These are phyloP conservation scores for Mola mola DNA, from an alignment of 2,113 vertebrate genomes.

Conservation along the genomic window DNA sequence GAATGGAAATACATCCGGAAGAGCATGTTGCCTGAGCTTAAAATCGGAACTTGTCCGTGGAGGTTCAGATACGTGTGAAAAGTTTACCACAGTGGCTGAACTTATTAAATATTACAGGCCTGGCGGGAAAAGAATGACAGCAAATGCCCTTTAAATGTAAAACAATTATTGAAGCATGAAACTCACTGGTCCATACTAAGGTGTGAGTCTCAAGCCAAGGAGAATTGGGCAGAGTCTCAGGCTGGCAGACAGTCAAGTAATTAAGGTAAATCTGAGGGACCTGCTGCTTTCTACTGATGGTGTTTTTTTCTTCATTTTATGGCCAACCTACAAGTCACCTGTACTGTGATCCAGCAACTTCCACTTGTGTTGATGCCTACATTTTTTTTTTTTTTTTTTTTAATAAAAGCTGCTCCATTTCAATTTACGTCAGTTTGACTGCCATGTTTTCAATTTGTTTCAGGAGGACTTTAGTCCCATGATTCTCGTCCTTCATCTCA, in stretches of 20 bases:
- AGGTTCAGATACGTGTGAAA: neutral
- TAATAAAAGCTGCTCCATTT: neutral
- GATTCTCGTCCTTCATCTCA: too few relatives aligned
- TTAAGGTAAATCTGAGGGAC: constrained; percentile 15
- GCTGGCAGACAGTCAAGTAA: constrained; percentile 1
- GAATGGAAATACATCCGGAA: neutral
- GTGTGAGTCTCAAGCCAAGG: constrained; percentile 1
- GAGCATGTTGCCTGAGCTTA: neutral
- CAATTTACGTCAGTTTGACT: too few relatives aligned
- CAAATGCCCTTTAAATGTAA: constrained; percentile 30
- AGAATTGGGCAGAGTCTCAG: neutral
- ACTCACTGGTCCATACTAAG: constrained; percentile 12
- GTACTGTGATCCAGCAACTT: neutral
- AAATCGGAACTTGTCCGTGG: neutral
- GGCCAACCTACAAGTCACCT: neutral
- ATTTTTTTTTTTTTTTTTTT: neutral
- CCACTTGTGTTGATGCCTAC: neutral
- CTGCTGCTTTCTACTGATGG: neutral
- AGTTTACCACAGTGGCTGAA: constrained; percentile 7
- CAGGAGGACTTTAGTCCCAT: too few relatives aligned
- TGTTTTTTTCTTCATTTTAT: neutral
- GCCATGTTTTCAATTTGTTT: too few relatives aligned
- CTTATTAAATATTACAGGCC: constrained; percentile 24
- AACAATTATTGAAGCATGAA: constrained; percentile 41
- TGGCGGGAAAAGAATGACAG: constrained; percentile 12